A percentile compares a stretch with the other conserved stretches of the same genome.
These are phyloP conservation scores for Microplitis deprimator DNA, from an alignment of 2,888 invertebrate genomes.

Conservation along the genomic window DNA sequence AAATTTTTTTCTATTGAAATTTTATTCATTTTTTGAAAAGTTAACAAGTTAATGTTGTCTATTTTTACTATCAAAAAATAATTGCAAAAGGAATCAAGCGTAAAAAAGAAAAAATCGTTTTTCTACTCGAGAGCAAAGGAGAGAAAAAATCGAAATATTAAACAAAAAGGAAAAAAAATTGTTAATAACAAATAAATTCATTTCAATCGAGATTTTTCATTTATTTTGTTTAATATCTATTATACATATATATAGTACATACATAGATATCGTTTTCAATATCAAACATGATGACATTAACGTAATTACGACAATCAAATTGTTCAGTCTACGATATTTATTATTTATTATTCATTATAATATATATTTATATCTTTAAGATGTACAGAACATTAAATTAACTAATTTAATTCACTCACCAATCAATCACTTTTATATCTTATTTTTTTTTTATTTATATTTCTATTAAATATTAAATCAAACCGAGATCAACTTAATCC, in stretches of 20 bases:
- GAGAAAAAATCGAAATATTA: too few relatives aligned
- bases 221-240: conserved; percentile 43
- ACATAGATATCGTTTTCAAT: conserved; percentile 51
- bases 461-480: not conserved
- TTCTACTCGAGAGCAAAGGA: too few relatives aligned
- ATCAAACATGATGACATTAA: conserved; percentile 46
- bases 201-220: not conserved
- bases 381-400: not conserved
- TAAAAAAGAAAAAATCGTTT: too few relatives aligned
- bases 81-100: too few relatives aligned
- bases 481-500: not conserved
- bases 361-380: not conserved
- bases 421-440: not conserved
- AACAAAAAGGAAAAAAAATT: too few relatives aligned
- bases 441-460: not conserved
- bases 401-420: not conserved
- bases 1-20: too few relatives aligned
- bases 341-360: not conserved
- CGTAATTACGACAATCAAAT: not conserved
- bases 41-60: too few relatives aligned
- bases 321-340: not conserved
- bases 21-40: too few relatives aligned
- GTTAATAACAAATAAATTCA: not conserved
- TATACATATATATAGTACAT: conserved; percentile 50
- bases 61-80: too few relatives aligned